A percentile compares a stretch with the other conserved stretches of the same genome.
Evolutionary conservation across 2,113 vertebrate species (phyloP).

Genomic region (Passer domesticus): DNA sequence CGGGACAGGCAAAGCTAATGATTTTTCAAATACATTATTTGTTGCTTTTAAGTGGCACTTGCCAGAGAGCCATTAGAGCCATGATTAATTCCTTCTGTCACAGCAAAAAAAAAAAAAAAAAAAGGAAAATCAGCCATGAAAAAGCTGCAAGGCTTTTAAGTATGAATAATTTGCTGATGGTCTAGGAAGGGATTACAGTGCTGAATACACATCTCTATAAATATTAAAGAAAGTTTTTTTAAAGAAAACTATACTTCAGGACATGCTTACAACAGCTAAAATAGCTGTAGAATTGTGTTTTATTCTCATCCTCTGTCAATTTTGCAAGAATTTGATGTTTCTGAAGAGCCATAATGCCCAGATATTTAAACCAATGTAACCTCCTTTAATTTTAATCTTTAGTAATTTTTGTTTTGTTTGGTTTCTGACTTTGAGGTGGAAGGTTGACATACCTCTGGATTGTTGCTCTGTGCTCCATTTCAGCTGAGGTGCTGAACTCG

Average conservation of each 20-base stretch:
- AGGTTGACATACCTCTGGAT: not conserved
- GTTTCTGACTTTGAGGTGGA: not conserved
- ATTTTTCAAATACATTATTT: conserved; percentile 9
- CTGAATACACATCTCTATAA: conserved; percentile 4
- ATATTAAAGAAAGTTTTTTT: not conserved
- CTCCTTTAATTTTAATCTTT: not conserved
- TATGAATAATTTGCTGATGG: conserved; percentile 56
- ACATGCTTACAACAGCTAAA: not conserved
- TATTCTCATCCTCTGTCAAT: not conserved
- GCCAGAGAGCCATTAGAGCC: conserved; percentile 53
- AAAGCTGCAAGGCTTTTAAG: conserved; percentile 52
- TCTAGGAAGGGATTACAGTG: conserved; percentile 20
- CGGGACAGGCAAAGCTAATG: not conserved
- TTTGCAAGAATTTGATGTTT: not conserved
- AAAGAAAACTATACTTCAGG: not conserved
- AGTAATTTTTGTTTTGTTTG: not conserved
- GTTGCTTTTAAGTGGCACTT: conserved; percentile 65
- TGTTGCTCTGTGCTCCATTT: not conserved
- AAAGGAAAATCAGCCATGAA: conserved; percentile 31
- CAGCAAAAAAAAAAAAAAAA: not conserved
- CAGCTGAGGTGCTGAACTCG: not conserved
- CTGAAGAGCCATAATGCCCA: not conserved
- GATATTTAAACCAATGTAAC: conserved; percentile 2
- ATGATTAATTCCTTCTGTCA: conserved; percentile 69
- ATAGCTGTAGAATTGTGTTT: not conserved